These are phyloP conservation scores for Lochmaea capreae DNA, from an alignment of 2,888 invertebrate genomes.

Conservation along the genomic window DNA sequence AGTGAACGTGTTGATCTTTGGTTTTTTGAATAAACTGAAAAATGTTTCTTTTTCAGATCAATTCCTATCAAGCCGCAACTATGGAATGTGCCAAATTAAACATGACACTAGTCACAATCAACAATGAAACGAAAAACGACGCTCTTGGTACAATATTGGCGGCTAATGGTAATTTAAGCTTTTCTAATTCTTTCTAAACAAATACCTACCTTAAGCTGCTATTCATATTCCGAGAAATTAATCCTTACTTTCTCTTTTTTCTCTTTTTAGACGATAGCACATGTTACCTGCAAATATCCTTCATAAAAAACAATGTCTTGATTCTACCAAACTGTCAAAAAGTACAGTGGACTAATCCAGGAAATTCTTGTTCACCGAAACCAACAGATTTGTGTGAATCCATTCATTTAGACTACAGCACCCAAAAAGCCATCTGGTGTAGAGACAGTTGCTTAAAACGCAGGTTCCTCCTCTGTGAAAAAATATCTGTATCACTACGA, in stretches of 20 bases:
- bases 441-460: background rate
- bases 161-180: background rate
- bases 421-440: background rate
- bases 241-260: no score
- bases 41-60: background rate
- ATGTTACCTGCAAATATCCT: background rate
- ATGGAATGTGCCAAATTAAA: background rate
- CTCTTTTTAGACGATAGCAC: background rate
- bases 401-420: background rate
- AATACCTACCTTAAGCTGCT: no score
- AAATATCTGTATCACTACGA: background rate
- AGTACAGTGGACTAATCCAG: constrained; percentile 1
- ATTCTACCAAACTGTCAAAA: background rate
- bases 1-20: background rate
- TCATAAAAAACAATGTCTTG: background rate
- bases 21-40: no score
- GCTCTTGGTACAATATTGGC: background rate
- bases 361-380: background rate
- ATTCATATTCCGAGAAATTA: no score
- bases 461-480: background rate
- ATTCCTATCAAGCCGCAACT: background rate
- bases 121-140: background rate
- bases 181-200: no score
- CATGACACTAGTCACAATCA: background rate
- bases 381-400: constrained; percentile 1